Base-by-base conservation (phyloP, 1,140 invertebrate genomes). In the Drosophila kikkawai region DNA sequence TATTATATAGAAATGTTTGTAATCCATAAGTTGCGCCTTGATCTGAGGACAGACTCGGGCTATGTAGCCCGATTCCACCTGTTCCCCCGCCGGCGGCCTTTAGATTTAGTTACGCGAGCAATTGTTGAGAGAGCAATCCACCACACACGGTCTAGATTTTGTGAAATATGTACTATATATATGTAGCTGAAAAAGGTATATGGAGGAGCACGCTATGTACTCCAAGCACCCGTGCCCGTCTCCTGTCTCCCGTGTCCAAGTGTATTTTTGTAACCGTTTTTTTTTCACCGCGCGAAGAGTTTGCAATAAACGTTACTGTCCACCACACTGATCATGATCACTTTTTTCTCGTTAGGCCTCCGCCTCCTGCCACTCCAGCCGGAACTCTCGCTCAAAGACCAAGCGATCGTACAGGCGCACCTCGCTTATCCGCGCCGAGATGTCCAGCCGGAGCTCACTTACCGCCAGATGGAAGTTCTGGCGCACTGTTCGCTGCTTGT, bases 381-480 rank as follows among this genome's bases (percentile, higher is more conserved):
- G 87, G 61, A 92, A 92, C n/a, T 92, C 91, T 0, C 85, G 82
- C 66, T 92, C 91, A 12, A 92, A 92, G 12, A 92, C 80, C 67
- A 86, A 34, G 6, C 91, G 79, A 64, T 92, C 91, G 44, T 92
- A 92, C 0, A 92, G 80, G 3, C 85, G 77, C 58, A 92, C 82
- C 51, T 91, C 87, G 51, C 84, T 90, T 4, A 92, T 91, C 29
- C 91, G 63, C 5, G 91, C 91, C 65, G 91, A 92, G 29, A 92
- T 92, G 79, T 92, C 91, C 50, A 92, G 68, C 5, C 91, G 84
- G 29, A 92, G 66, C n/a, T 92, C 91, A 32, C 81, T 90, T 1
- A 92, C 78, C 7, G 91, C 91, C 55, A 92, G 63, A 55, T 92
- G 91, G 39, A 92, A 92, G 41, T 92, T 92, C 65, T 92, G 91